A percentile compares a stretch with the other conserved stretches of the same genome.
Conservation (phyloP, 92 coral and sea anemone genomes). For the Umimayanthus chanpuru region DNA sequence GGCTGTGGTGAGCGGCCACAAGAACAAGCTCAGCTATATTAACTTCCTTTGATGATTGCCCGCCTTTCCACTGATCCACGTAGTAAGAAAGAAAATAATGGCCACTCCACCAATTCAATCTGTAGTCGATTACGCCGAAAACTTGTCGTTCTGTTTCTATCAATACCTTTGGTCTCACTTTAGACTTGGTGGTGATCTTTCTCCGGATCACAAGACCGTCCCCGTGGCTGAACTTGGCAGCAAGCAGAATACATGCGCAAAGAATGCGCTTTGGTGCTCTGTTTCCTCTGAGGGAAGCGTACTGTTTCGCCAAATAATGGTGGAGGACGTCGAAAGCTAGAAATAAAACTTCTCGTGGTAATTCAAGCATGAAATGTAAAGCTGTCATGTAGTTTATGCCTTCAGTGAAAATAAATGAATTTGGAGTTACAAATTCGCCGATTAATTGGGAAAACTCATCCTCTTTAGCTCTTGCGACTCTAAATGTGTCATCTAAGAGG, state of each 20-base stretch:
- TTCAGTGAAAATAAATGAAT: slow-evolving; percentile 21
- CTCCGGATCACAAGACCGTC: slow-evolving; percentile 19
- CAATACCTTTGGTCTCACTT: slow-evolving; percentile 28
- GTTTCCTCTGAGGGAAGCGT: slow-evolving; percentile 15
- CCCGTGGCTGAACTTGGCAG: slow-evolving; percentile 24
- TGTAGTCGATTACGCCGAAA: slow-evolving; percentile 18
- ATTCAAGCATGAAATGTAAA: neutral
- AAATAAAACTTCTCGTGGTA: slow-evolving; percentile 35
- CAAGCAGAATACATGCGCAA: slow-evolving; percentile 38
- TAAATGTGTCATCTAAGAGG: slow-evolving; percentile 17
- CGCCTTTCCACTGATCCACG: slow-evolving; percentile 2
- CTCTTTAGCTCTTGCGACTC: slow-evolving; percentile 28
- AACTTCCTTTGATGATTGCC: neutral
- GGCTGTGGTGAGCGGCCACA: slow-evolving; percentile 23
- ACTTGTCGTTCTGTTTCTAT: slow-evolving; percentile 28
- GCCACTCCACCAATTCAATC: slow-evolving; percentile 30
- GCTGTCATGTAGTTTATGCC: slow-evolving; percentile 17
- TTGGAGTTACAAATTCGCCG: neutral
- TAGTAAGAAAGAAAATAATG: slow-evolving; percentile 20
- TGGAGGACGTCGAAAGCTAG: slow-evolving; percentile 16
- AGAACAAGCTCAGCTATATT: slow-evolving; percentile 34
- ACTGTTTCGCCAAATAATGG: slow-evolving; percentile 9
- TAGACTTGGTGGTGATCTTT: slow-evolving; percentile 23
- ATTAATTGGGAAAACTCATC: slow-evolving; percentile 16
- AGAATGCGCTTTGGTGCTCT: slow-evolving; percentile 31